Evolutionary conservation across 2,113 vertebrate species (phyloP).

Genomic region (Siniperca chuatsi): DNA sequence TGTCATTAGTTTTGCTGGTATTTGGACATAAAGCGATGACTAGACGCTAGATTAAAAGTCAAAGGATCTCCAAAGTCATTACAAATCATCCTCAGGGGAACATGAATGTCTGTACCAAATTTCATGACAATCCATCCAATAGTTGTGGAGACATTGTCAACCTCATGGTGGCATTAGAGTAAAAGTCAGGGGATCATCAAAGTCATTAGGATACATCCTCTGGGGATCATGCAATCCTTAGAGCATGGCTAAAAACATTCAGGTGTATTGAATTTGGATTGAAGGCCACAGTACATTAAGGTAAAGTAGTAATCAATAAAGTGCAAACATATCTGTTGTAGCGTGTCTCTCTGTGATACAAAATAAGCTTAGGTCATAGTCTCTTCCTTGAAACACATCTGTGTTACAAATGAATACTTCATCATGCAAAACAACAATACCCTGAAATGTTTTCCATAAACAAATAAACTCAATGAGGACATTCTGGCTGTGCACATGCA

Average conservation of each 20-base stretch:
- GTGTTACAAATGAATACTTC: background rate
- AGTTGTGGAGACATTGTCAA: too few species aligned
- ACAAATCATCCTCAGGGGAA: too few species aligned
- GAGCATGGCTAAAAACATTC: conserved; percentile 3
- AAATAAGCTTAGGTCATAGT: background rate
- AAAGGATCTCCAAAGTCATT: too few species aligned
- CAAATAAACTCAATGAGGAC: background rate
- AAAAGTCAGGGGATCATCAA: background rate
- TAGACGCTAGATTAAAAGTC: background rate
- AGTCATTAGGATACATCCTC: conserved; percentile 6
- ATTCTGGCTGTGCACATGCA: background rate
- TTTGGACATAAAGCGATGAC: background rate
- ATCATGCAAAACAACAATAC: background rate
- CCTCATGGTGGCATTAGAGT: too few species aligned
- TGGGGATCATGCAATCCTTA: background rate
- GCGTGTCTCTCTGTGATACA: background rate
- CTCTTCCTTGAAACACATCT: background rate
- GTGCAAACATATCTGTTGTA: background rate
- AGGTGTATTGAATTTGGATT: conserved; percentile 3
- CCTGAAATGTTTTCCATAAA: background rate
- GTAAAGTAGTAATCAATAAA: background rate
- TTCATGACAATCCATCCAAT: too few species aligned
- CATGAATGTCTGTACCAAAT: too few species aligned
- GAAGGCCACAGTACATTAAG: background rate
- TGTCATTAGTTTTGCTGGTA: background rate